These are phyloP conservation scores for Pituophis catenifer DNA, from an alignment of 2,113 vertebrate species.

Conservation along the genomic window DNA sequence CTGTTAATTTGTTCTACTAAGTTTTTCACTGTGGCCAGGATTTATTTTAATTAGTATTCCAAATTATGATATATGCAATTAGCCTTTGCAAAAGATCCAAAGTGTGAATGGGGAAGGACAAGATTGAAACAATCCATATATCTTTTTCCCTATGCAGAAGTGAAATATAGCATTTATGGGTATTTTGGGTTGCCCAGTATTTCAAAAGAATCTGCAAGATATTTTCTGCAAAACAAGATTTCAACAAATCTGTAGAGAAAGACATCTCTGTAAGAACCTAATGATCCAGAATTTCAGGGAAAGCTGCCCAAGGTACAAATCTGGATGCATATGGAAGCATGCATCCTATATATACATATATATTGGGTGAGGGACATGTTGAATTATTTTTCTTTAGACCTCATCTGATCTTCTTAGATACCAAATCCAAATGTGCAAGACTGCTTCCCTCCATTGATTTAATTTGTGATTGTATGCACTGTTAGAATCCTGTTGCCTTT, in stretches of 20 bases:
- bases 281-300: background rate
- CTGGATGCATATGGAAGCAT: background rate
- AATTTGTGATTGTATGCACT: background rate
- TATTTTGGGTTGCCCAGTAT: background rate
- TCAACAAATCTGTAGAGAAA: background rate
- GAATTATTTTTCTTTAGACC: background rate
- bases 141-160: background rate
- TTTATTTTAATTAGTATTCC: background rate
- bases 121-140: background rate
- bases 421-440: background rate
- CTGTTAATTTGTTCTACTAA: slow-evolving; percentile 25
- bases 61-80: background rate
- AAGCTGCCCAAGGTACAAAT: background rate
- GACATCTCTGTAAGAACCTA: background rate
- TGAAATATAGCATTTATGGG: background rate
- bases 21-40: slow-evolving; percentile 12
- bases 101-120: background rate
- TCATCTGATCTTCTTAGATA: background rate
- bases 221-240: slow-evolving; percentile 7
- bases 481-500: background rate
- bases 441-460: background rate
- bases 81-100: slow-evolving; percentile 3
- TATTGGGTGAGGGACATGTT: background rate
- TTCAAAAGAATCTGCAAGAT: background rate
- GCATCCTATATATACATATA: background rate